Evolutionary conservation across 92 coral and sea anemone species (phyloP), one percentile per base, ranked within the genome.

Genomic region (Umimayanthus chanpuru): DNA sequence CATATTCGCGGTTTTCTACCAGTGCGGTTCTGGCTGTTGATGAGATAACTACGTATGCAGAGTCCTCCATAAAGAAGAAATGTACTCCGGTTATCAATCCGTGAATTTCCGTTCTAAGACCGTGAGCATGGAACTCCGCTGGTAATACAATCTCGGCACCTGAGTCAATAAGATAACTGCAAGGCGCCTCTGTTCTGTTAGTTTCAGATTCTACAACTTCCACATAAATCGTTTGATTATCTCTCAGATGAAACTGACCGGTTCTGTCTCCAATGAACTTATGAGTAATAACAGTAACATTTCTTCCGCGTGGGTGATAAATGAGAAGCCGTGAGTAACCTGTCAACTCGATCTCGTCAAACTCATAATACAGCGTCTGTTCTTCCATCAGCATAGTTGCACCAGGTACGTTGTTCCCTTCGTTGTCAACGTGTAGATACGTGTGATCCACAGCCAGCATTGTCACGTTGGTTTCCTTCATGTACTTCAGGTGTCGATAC

Each of bases 151-250:
- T 90, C 80, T 92, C 94, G 14, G 86, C 94, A 29, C 89, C 92
- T 44, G 88, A 85, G 29, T 92, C 94, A 87, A 92, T 76, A n/a
- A 82, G 53, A 78, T 89, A 92, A 65, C 94, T 92, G 29, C 94
- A 92, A 40, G 94, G 93, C 72, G 94, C 93, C 72, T 92, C 94
- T 10, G 94, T 92, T 78, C 93, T 80, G 71, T 90, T 92, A 20
- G 87, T 90, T 81, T 90, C 78, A 23, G 94, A 92, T 64, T 92
- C 94, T 15, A 90, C 89, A 25, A 90, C 92, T 88, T 92, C 94
- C 28, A 88, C 94, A 49, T 84, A 92, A 21, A 92, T 84, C 61
- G 88, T 88, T 66, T 92, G 94, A 61, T 88, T 80, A 25, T 72
- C 64, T 76, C 94, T 76, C 47, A 92, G 81, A 82, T 92, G 94